phyloP scores from a whole-genome alignment of 2,113 vertebrate species.

The Scomber japonicus region DNA sequence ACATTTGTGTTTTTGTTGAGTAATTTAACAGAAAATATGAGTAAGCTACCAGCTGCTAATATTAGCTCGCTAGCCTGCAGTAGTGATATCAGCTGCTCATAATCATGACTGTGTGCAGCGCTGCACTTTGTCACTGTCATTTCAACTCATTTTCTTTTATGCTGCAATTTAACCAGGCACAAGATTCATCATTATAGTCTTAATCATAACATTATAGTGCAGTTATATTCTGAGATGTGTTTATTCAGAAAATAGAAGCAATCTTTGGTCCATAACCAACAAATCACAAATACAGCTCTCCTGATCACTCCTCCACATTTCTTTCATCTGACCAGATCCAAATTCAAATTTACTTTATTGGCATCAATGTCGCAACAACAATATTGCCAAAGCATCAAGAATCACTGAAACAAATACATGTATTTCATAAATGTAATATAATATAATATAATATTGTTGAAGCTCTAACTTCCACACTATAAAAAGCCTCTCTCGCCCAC shows the following conservation, averaged over 20 bases:
- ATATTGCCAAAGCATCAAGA: too few relatives aligned
- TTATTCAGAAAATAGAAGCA: conserved; percentile 39
- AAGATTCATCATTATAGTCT: conserved; percentile 6
- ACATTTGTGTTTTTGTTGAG: background rate
- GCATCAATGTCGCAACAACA: too few relatives aligned
- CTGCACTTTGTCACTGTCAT: conserved; percentile 25
- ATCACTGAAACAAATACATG: too few relatives aligned
- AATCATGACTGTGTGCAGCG: background rate
- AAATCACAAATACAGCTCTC: conserved; percentile 17
- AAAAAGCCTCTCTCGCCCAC: conserved; percentile 53
- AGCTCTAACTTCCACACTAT: conserved; percentile 17
- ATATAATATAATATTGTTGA: background rate
- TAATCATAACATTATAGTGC: conserved; percentile 12
- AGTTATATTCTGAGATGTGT: conserved; percentile 5
- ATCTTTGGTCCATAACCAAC: conserved; percentile 24
- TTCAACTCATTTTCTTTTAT: background rate
- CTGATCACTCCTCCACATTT: conserved; percentile 47
- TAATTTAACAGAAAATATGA: background rate
- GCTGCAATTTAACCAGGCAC: background rate
- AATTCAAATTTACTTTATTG: too few relatives aligned
- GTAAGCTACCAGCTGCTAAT: background rate
- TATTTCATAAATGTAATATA: too few relatives aligned
- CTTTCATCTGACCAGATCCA: conserved; percentile 37
- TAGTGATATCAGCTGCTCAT: background rate
- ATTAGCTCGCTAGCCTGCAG: background rate